phyloP scores from a whole-genome alignment of 2,113 vertebrate genomes.

The Salvelinus fontinalis region DNA sequence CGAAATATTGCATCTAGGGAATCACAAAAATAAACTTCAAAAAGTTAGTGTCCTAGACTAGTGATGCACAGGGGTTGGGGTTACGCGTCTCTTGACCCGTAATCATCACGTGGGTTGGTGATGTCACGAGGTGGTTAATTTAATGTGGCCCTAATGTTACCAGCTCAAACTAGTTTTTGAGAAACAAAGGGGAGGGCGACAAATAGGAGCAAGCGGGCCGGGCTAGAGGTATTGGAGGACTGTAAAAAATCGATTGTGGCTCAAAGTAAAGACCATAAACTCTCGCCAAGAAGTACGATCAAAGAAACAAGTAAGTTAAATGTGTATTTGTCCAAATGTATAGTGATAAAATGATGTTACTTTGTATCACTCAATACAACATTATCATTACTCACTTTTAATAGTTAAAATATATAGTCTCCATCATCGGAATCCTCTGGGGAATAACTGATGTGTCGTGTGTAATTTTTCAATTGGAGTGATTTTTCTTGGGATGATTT shows the following conservation, averaged over 20 bases:
- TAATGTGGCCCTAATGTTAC: slow-evolving; percentile 64
- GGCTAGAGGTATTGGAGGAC: background rate
- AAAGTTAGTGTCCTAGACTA: no score
- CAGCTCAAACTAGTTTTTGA: slow-evolving; percentile 74
- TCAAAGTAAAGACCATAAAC: background rate
- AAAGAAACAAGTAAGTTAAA: slow-evolving; percentile 5
- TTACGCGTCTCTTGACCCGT: background rate
- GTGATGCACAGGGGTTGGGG: background rate
- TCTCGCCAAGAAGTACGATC: slow-evolving; percentile 1
- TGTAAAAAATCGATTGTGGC: background rate
- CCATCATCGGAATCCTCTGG: background rate
- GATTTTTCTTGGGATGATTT: background rate
- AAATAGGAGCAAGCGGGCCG: slow-evolving; percentile 1
- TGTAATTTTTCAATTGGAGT: background rate
- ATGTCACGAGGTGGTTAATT: slow-evolving; percentile 48
- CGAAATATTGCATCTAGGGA: no score
- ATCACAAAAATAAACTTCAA: no score
- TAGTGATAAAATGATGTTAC: background rate
- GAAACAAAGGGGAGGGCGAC: slow-evolving; percentile 72
- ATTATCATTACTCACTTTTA: background rate
- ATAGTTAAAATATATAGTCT: background rate
- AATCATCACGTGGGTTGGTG: slow-evolving; percentile 36
- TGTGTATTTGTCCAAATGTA: background rate
- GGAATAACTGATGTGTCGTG: background rate
- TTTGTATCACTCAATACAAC: background rate